Evolutionary conservation across 2,113 vertebrate species (phyloP).

Genomic region (Chauna torquata): DNA sequence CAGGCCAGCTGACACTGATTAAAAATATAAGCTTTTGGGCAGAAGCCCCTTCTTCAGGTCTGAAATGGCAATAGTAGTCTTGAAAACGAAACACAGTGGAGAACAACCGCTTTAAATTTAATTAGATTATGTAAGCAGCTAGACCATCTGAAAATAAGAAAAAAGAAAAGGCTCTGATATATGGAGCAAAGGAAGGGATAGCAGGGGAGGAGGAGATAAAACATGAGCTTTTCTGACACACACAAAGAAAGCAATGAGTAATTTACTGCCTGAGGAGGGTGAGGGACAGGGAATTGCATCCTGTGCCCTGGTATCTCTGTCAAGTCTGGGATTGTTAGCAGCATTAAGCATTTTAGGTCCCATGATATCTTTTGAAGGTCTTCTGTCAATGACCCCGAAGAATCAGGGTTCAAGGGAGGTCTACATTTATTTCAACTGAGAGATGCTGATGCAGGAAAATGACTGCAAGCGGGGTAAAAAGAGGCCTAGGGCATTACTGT

Average conservation of each 20-base stretch:
- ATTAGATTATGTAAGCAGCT: not conserved
- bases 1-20: not conserved
- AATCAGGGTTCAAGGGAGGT: not conserved
- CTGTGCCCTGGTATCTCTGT: not conserved
- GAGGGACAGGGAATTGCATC: not conserved
- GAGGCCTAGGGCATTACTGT: not conserved
- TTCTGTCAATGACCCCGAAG: not conserved
- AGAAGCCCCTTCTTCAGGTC: not conserved
- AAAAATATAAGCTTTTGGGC: not conserved
- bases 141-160: not conserved
- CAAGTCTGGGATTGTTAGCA: not conserved
- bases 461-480: not conserved
- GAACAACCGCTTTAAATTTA: not conserved
- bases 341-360: not conserved
- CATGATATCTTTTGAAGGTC: not conserved
- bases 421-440: not conserved
- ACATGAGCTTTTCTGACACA: not conserved
- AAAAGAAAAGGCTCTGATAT: not conserved
- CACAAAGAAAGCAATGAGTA: not conserved
- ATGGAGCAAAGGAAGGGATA: slow-evolving; percentile 18
- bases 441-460: not conserved
- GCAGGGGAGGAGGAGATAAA: not conserved
- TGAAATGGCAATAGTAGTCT: not conserved
- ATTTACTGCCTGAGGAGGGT: not conserved
- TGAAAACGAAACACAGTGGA: not conserved